Base-by-base conservation (phyloP, 2,113 vertebrate genomes). In the Barnardius zonarius region DNA sequence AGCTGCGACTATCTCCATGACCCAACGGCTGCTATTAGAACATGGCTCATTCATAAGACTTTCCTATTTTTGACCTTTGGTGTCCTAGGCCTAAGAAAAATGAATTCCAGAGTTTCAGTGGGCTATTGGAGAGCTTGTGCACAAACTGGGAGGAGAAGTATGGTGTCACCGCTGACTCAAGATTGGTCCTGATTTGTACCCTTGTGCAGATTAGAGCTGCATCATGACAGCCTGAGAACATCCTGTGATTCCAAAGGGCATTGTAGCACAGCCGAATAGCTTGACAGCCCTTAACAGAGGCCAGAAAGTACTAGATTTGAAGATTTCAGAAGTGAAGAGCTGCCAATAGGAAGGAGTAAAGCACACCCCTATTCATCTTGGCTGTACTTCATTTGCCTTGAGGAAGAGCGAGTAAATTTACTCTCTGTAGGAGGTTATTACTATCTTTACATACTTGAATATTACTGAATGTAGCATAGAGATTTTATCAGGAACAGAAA, bases 331-430 rank as follows among this genome's bases (percentile, higher is more conserved):
- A 88, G 25, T 67, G 63, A 93, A 90, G 62, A 86, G n/a, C 27
- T 95, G 90, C 70, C 88, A 93, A 9, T 52, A 52, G 54, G 55
- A 88, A 94, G 55, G 83, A 88, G 43, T 70, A 95, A 90, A 91
- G 91, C 83, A 82, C 48, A 81, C 24, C 64, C 51, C 28, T 1
- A 1, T 81, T 92, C 69, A 35, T 88, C 86, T 68, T 95, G 95
- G 88, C 91, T 72, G 55, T 86, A 64, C 68, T 55, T 93, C 83
- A 92, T 91, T 93, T 94, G 94, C 92, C 91, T 92, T 43, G 46
- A 92, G 92, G 88, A 94, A 66, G 20, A 92, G 12, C 55, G 82
- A 78, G 43, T 78, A 82, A 88, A 82, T 86, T 74, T 93, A 52
- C 33, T 79, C 17, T 92, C 62, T 41, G 41, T 28, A 57, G 62